phyloP scores from a whole-genome alignment of 2,888 invertebrate genomes.

The Sarcophaga rosellei region DNA sequence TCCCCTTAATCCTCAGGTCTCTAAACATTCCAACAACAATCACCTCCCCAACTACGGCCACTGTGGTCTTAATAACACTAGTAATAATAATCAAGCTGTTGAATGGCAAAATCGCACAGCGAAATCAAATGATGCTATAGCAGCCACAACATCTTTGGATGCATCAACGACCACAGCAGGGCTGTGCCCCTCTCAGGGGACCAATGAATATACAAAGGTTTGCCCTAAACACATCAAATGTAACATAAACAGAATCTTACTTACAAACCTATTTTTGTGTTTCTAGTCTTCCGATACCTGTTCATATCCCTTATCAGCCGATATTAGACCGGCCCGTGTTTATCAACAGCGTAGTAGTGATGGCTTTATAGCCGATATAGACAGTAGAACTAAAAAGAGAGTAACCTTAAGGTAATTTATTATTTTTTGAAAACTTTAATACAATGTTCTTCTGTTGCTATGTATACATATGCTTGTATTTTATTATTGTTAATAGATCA shows the following conservation, averaged over 20 bases:
- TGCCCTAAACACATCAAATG: background rate
- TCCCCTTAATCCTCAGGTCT: constrained; percentile 81
- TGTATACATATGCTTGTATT: no score
- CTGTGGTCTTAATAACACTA: constrained; percentile 61
- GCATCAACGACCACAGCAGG: constrained; percentile 61
- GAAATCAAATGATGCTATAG: constrained; percentile 53
- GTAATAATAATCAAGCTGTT: constrained; percentile 67
- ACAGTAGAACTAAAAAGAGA: constrained; percentile 90
- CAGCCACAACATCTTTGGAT: constrained; percentile 48
- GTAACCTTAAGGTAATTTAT: constrained; percentile 89
- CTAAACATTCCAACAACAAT: constrained; percentile 81
- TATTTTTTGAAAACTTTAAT: background rate
- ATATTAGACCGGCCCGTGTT: constrained; percentile 70
- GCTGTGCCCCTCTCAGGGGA: constrained; percentile 69
- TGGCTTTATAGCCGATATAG: constrained; percentile 85
- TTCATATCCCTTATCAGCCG: constrained; percentile 77
- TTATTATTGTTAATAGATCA: constrained; percentile 75
- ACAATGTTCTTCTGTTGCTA: no score
- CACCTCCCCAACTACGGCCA: constrained; percentile 69
- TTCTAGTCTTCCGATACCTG: constrained; percentile 77
- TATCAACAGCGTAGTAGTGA: constrained; percentile 76
- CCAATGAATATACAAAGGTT: constrained; percentile 75
- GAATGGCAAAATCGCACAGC: constrained; percentile 60
- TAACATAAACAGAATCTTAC: background rate
- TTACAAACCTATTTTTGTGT: background rate